These are phyloP conservation scores for Agrochola lychnidis DNA, from an alignment of 2,888 invertebrate species.

Conservation along the genomic window DNA sequence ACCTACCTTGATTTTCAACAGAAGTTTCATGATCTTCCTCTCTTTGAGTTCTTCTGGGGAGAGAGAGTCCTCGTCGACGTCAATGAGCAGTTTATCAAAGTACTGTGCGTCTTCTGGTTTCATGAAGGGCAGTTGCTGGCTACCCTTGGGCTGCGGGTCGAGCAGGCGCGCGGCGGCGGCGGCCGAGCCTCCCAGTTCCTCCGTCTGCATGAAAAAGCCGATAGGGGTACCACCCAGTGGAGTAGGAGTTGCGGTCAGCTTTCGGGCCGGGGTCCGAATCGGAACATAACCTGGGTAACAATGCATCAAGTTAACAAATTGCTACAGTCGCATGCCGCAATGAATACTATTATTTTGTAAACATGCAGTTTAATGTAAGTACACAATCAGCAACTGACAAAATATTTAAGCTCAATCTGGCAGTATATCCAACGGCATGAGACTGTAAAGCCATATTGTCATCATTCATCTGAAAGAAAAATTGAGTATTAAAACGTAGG, in stretches of 20 bases:
- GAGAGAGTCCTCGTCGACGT: constrained; percentile 98
- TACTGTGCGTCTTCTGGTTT: constrained; percentile 99
- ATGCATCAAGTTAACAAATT: constrained; percentile 71
- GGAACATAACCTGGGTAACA: constrained; percentile 95
- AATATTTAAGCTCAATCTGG: constrained; percentile 78
- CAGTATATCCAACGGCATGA: constrained; percentile 84
- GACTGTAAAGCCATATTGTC: constrained; percentile 85
- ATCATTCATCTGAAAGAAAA: constrained; percentile 90
- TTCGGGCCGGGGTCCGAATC: constrained; percentile 98
- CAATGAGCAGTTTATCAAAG: constrained; percentile 99
- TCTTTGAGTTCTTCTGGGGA: constrained; percentile 99
- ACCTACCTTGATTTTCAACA: constrained; percentile 97
- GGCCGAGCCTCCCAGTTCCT: constrained; percentile 96
- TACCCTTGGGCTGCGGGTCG: constrained; percentile 99
- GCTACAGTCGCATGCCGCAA: constrained; percentile 67
- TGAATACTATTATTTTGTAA: constrained; percentile 64
- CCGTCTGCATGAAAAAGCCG: constrained; percentile 98
- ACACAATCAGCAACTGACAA: constrained; percentile 73
- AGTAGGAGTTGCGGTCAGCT: constrained; percentile 99
- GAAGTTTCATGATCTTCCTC: constrained; percentile 99
- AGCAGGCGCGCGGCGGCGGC: constrained; percentile 94
- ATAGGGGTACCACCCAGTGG: constrained; percentile 97
- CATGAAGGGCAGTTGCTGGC: constrained; percentile 98
- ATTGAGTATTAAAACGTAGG: constrained; percentile 83
- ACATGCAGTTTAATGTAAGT: constrained; percentile 63